A percentile compares a stretch with the other conserved stretches of the same genome.
Conservation (phyloP, 2,113 vertebrate species). For the Dolichallabes microphthalmus region DNA sequence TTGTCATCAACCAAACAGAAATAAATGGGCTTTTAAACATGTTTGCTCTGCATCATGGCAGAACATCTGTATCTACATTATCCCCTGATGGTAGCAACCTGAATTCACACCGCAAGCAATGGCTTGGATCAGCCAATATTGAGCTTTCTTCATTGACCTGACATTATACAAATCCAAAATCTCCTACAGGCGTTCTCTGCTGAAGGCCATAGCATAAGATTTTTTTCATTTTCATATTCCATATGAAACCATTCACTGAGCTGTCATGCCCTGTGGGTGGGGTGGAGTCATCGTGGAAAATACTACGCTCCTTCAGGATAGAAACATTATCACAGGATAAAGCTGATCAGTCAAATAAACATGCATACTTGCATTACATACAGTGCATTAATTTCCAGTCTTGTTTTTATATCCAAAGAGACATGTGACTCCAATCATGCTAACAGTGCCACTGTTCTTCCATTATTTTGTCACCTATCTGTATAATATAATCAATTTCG, state of each 20-base stretch:
- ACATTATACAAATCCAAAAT: not conserved
- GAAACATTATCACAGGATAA: not conserved
- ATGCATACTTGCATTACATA: not conserved
- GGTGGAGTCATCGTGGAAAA: not conserved
- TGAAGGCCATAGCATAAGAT: not conserved
- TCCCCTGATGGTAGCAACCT: too few relatives aligned
- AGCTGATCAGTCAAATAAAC: not conserved
- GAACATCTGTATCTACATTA: too few relatives aligned
- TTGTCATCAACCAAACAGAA: too few relatives aligned
- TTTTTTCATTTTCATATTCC: not conserved
- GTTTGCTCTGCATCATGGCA: too few relatives aligned
- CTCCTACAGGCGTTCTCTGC: not conserved
- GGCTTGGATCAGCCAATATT: too few relatives aligned
- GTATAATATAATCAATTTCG: conserved; percentile 15
- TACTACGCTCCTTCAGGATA: not conserved
- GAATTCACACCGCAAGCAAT: too few relatives aligned
- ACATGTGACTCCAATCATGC: not conserved
- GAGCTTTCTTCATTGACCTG: too few relatives aligned
- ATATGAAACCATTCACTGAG: not conserved
- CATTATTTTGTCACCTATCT: not conserved
- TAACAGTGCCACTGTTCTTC: not conserved
- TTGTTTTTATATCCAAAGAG: not conserved
- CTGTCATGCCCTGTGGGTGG: not conserved
- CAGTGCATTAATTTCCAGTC: not conserved
- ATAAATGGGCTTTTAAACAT: too few relatives aligned